These are phyloP conservation scores for Ephialtes manifestator DNA, from an alignment of 2,888 invertebrate species.

Conservation along the genomic window DNA sequence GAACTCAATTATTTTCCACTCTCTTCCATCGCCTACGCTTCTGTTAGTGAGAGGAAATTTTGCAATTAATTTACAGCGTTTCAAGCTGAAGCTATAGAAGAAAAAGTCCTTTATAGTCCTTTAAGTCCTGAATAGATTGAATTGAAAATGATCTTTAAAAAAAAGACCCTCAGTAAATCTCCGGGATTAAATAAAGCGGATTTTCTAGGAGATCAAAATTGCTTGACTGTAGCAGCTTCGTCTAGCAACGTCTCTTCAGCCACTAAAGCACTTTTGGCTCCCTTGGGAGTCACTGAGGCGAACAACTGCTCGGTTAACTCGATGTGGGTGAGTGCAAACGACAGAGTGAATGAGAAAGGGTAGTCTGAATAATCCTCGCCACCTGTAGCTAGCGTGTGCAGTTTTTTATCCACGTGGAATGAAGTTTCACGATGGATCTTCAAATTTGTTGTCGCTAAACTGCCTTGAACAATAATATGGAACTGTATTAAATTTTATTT, in stretches of 20 bases:
- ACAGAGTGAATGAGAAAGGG: neutral
- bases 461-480: neutral
- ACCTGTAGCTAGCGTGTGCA: constrained; percentile 76
- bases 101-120: neutral
- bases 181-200: constrained; percentile 6
- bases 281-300: constrained; percentile 56
- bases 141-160: neutral
- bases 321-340: constrained; percentile 64
- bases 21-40: constrained; percentile 8
- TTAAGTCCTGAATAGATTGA: constrained; percentile 5
- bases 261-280: constrained; percentile 1
- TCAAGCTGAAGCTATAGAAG: constrained; percentile 13
- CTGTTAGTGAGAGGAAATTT: constrained; percentile 13
- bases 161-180: neutral
- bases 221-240: neutral
- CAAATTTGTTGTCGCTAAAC: neutral
- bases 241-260: neutral
- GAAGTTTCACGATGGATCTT: constrained; percentile 10
- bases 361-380: constrained; percentile 55
- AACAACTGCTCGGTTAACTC: constrained; percentile 71
- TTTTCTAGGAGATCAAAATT: neutral
- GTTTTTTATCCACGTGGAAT: neutral
- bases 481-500: neutral
- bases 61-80: constrained; percentile 50
- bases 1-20: constrained; percentile 28